These are phyloP conservation scores for Melanerpes aurifrons DNA, from an alignment of 2,113 vertebrate genomes.

Conservation along the genomic window DNA sequence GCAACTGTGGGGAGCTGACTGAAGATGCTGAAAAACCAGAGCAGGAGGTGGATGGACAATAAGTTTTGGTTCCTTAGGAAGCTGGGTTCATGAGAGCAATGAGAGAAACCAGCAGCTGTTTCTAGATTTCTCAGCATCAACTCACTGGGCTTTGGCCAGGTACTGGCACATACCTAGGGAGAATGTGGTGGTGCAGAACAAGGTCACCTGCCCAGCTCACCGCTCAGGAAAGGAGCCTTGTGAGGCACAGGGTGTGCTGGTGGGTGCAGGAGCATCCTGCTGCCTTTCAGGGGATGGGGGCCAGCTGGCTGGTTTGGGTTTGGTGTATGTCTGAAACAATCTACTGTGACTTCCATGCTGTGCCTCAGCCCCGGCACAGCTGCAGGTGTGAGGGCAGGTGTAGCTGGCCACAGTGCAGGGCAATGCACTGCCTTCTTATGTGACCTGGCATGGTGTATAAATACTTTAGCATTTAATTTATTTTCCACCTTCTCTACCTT, in stretches of 20 bases:
- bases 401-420: rapidly evolving
- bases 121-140: neutral
- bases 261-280: neutral
- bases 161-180: rapidly evolving
- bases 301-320: neutral
- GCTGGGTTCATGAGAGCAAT: neutral
- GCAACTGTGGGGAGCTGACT: neutral
- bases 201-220: neutral
- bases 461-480: neutral
- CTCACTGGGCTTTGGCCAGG: rapidly evolving
- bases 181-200: rapidly evolving
- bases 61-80: conserved; percentile 19
- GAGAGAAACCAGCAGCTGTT: neutral
- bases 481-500: neutral
- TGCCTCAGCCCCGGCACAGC: neutral
- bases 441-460: neutral
- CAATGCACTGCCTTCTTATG: rapidly evolving
- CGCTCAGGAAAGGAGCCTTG: neutral
- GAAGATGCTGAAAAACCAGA: neutral
- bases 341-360: rapidly evolving
- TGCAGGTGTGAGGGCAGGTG: rapidly evolving
- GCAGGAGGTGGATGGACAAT: neutral
- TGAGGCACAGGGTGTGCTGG: rapidly evolving
- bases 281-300: neutral
- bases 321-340: neutral